These are phyloP conservation scores for Prionailurus bengalensis DNA, from an alignment of 2,113 vertebrate species.

Conservation along the genomic window DNA sequence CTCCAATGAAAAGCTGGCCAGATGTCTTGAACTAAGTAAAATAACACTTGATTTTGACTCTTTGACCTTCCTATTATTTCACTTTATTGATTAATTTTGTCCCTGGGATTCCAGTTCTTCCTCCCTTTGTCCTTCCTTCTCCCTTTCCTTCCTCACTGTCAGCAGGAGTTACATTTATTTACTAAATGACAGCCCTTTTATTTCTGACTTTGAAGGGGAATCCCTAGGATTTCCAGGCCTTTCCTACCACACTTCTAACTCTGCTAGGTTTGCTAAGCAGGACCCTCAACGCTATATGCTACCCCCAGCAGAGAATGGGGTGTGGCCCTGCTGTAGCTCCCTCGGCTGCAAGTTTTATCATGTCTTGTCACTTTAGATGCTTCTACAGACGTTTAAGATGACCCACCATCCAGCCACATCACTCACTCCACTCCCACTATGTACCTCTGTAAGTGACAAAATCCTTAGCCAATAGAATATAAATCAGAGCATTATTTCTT, in stretches of 20 bases:
- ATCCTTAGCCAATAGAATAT: neutral
- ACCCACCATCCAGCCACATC: neutral
- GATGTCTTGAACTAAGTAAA: constrained; percentile 59
- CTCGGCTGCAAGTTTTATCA: neutral
- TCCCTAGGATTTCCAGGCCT: constrained; percentile 40
- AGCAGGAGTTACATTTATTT: neutral
- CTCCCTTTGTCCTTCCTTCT: constrained; percentile 55
- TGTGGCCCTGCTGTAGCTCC: neutral
- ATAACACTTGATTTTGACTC: constrained; percentile 58
- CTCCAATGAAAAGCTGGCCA: neutral
- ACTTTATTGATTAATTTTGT: constrained; percentile 62
- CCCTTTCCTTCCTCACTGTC: constrained; percentile 35
- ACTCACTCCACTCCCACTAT: neutral
- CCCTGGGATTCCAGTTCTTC: neutral
- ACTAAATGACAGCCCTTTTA: constrained; percentile 21
- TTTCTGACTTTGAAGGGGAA: constrained; percentile 57
- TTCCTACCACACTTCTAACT: neutral
- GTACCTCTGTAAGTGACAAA: neutral
- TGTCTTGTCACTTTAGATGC: neutral
- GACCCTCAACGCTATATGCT: neutral
- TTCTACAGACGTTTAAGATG: neutral
- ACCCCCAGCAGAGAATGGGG: neutral
- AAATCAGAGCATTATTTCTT: constrained; percentile 44
- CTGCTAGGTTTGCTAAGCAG: neutral
- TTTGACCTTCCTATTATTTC: constrained; percentile 57